Evolutionary conservation across 2,113 vertebrate species (phyloP).

Genomic region (Leptocoma aspasia): DNA sequence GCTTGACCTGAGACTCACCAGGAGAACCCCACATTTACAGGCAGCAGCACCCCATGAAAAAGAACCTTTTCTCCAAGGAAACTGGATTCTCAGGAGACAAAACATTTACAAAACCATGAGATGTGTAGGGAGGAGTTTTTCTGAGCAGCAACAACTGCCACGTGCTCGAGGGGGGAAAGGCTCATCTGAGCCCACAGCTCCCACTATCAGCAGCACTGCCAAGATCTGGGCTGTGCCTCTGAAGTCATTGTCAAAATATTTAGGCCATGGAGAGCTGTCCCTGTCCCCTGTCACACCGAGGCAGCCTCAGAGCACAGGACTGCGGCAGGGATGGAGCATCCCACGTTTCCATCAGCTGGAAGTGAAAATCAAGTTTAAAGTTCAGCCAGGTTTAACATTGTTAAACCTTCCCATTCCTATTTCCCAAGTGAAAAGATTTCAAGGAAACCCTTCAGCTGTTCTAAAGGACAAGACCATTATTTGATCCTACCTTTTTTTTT

Average conservation of each 20-base stretch:
- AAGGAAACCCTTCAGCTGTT: background rate
- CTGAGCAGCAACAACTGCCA: background rate
- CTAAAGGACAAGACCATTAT: background rate
- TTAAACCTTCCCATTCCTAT: background rate
- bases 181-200: background rate
- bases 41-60: background rate
- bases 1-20: fast-evolving
- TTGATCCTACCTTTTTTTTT: background rate
- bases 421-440: background rate
- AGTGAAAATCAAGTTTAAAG: background rate
- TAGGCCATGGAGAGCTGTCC: background rate
- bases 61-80: fast-evolving
- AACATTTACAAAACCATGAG: fast-evolving
- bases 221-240: background rate
- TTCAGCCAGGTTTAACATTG: background rate
- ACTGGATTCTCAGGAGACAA: background rate
- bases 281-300: background rate
- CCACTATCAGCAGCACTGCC: background rate
- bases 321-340: background rate
- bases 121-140: background rate
- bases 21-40: background rate
- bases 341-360: fast-evolving
- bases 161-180: background rate
- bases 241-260: slow-evolving; percentile 40
- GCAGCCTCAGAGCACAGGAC: background rate